These are phyloP conservation scores for Diaprepes abbreviatus DNA, from an alignment of 2,888 invertebrate species.

Conservation along the genomic window DNA sequence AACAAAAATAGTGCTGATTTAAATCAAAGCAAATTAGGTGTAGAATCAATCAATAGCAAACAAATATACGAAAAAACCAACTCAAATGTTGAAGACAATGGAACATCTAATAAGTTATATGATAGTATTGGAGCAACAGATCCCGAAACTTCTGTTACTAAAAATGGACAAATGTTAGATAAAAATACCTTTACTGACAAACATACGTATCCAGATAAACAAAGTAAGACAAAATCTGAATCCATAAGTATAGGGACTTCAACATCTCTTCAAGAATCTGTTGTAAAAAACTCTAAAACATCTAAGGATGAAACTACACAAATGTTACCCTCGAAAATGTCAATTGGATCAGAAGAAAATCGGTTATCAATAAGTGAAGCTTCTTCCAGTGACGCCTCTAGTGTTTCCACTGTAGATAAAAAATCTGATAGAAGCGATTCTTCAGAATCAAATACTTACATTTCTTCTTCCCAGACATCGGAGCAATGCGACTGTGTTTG, in stretches of 20 bases:
- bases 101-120: no score
- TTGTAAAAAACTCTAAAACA: neutral
- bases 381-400: neutral
- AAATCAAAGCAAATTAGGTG: no score
- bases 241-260: neutral
- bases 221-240: neutral
- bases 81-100: no score
- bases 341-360: neutral
- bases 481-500: slow-evolving; percentile 4
- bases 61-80: no score
- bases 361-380: neutral
- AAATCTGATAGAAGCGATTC: neutral
- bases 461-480: neutral
- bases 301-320: neutral
- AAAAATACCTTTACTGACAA: no score
- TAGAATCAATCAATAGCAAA: no score
- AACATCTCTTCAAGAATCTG: neutral
- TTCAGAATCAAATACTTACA: neutral
- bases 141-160: no score
- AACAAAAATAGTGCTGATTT: no score
- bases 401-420: neutral
- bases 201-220: no score
- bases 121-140: no score
- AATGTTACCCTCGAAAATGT: neutral
- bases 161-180: no score